Evolutionary conservation across 2,113 vertebrate genomes (phyloP).

Genomic region (Prionailurus bengalensis): DNA sequence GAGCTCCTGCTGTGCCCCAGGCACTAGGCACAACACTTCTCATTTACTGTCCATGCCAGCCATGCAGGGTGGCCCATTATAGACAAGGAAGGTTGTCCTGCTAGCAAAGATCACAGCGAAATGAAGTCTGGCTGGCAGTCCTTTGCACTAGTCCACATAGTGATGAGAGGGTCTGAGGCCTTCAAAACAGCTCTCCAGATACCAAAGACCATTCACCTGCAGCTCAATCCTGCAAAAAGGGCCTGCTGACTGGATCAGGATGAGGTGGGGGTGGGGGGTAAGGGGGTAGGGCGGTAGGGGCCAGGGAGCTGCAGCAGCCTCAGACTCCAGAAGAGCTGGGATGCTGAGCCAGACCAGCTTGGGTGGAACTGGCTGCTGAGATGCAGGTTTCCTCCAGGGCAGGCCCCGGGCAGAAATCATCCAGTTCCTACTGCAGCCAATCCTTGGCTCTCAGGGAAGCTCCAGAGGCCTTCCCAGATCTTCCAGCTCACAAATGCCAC

Average conservation of each 20-base stretch:
- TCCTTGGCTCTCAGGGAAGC: background rate
- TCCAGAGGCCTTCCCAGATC: background rate
- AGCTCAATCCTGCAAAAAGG: background rate
- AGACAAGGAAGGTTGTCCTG: background rate
- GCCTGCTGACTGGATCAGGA: background rate
- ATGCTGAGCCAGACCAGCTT: background rate
- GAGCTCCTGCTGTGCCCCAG: background rate
- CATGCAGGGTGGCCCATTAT: background rate
- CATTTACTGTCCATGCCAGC: background rate
- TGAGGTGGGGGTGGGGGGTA: accelerated
- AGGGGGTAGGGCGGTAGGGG: accelerated
- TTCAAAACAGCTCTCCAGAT: too few relatives aligned
- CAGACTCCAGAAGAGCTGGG: background rate
- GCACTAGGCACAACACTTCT: background rate
- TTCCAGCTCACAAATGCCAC: background rate
- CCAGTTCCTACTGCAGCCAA: background rate
- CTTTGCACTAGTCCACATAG: background rate
- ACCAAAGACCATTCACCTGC: background rate
- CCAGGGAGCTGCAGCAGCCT: background rate
- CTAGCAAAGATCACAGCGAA: background rate
- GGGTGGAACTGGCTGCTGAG: background rate
- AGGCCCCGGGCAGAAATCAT: background rate
- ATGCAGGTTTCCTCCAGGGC: background rate
- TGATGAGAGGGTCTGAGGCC: background rate
- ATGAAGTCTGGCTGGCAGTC: too few relatives aligned